phyloP scores from a whole-genome alignment of 2,888 invertebrate genomes.

The Tipula lateralis region DNA sequence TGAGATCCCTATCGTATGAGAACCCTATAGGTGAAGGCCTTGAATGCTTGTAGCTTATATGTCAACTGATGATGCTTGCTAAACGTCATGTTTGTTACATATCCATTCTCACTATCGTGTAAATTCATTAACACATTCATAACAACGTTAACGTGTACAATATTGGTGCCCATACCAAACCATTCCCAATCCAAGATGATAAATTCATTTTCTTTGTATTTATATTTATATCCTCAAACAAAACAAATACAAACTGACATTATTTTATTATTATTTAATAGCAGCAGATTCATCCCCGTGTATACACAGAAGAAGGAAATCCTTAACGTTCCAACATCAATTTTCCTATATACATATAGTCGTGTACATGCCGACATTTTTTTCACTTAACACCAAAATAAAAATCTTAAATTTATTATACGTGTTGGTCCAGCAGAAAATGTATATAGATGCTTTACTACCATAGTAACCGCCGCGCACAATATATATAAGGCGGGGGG shows the following conservation, averaged over 20 bases:
- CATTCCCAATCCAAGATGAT: background rate
- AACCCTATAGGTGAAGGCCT: too few species aligned
- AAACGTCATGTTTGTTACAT: too few species aligned
- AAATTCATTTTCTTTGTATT: background rate
- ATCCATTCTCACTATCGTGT: too few species aligned
- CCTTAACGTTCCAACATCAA: background rate
- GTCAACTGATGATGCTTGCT: too few species aligned
- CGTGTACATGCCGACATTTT: background rate
- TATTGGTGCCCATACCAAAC: background rate
- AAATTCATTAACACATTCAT: background rate
- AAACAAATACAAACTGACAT: background rate
- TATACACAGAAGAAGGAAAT: background rate
- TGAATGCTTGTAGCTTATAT: too few species aligned
- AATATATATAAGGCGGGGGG: background rate
- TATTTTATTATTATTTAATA: conserved; percentile 24
- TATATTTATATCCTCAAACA: background rate
- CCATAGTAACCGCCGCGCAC: background rate
- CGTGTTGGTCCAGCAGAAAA: background rate
- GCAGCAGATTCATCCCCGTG: background rate
- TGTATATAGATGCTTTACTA: background rate
- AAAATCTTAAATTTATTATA: background rate
- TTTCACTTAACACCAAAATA: background rate
- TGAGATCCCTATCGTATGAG: too few species aligned
- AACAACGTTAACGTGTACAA: background rate
- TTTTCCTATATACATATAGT: background rate